Evolutionary conservation across 2,797 vertebrate species (phyloP).

Genomic region (Decapterus maruadsi): DNA sequence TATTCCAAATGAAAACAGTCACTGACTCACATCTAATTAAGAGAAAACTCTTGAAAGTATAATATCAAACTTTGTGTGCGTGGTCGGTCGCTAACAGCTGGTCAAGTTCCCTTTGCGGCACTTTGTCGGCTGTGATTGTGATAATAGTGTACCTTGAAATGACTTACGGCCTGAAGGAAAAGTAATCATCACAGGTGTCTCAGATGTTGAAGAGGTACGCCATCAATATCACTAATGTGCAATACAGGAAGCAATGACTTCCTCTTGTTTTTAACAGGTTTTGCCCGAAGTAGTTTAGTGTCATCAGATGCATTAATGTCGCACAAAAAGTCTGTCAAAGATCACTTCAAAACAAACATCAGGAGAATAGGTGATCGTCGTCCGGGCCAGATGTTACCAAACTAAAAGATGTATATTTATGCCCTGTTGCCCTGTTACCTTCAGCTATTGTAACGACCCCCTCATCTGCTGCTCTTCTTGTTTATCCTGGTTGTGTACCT

Average conservation of each 20-base stretch:
- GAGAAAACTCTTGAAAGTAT: neutral
- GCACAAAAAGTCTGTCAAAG: neutral
- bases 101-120: constrained; percentile 10
- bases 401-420: neutral
- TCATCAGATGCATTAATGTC: neutral
- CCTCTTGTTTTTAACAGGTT: neutral
- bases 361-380: neutral
- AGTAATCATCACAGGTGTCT: neutral
- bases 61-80: constrained; percentile 1
- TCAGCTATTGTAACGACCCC: neutral
- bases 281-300: neutral
- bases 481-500: no score
- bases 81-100: constrained; percentile 9
- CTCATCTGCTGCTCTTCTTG: no score
- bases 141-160: constrained; percentile 28
- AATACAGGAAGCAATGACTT: neutral
- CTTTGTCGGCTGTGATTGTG: constrained; percentile 17
- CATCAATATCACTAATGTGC: neutral
- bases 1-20: neutral
- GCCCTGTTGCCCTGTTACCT: neutral
- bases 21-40: neutral
- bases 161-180: constrained; percentile 13
- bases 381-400: no score
- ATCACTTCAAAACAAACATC: neutral
- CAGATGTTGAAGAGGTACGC: constrained; percentile 23